Percentiles rank a stretch among this genome's conserved stretches.
Conservation (phyloP, 2,888 invertebrate genomes). For the Ceramica pisi region DNA sequence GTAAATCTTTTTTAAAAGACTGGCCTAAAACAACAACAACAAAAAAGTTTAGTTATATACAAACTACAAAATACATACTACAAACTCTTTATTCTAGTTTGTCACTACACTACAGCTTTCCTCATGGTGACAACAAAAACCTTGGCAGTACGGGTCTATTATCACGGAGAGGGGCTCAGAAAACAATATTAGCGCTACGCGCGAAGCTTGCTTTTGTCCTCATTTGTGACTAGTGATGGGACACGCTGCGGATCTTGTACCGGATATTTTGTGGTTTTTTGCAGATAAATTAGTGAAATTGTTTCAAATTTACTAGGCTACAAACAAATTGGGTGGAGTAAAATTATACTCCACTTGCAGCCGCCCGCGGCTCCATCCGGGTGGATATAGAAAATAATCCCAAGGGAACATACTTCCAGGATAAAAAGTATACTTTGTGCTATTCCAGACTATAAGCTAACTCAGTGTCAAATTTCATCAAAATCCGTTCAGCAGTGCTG, state of each 20-base stretch:
- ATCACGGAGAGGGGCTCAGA: conserved; percentile 38
- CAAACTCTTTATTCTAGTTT: conserved; percentile 4
- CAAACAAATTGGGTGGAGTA: too few relatives aligned
- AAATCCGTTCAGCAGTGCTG: too few relatives aligned
- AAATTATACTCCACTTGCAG: too few relatives aligned
- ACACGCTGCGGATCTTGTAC: neutral
- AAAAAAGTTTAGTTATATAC: neutral
- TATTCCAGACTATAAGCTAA: too few relatives aligned
- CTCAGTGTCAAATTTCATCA: too few relatives aligned
- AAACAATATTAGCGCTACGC: conserved; percentile 53
- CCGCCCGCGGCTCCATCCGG: too few relatives aligned
- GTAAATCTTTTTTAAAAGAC: too few relatives aligned
- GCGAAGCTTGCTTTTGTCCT: conserved; percentile 45
- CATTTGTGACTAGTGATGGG: conserved; percentile 32
- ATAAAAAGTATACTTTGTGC: too few relatives aligned
- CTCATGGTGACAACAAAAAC: conserved; percentile 39
- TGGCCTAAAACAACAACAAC: neutral
- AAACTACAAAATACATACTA: neutral
- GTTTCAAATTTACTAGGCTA: too few relatives aligned
- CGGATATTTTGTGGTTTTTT: conserved; percentile 5
- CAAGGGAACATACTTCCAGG: too few relatives aligned
- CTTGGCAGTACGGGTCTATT: conserved; percentile 30
- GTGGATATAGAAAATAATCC: too few relatives aligned
- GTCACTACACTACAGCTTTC: neutral
- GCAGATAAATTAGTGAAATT: neutral